phyloP scores from a whole-genome alignment of 2,113 vertebrate species.

The Globicephala melas region DNA sequence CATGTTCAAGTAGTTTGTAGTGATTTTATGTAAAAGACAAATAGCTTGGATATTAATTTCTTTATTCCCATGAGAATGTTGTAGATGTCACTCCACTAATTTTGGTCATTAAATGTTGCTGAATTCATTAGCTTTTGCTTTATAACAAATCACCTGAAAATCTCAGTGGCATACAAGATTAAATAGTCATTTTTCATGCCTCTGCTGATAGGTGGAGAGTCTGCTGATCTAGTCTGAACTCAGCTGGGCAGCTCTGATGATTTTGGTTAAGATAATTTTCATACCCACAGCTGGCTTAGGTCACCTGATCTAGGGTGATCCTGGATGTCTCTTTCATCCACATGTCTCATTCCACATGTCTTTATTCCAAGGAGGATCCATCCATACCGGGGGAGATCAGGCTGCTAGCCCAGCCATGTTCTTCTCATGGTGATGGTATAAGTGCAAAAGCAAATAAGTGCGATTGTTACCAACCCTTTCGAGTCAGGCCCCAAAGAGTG shows the following conservation, averaged over 20 bases:
- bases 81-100: not conserved
- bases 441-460: not conserved
- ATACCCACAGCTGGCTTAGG: not conserved
- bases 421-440: not conserved
- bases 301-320: not conserved
- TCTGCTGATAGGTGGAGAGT: not conserved
- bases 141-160: not conserved
- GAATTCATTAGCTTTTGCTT: not conserved
- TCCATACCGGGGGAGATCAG: not conserved
- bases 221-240: not conserved
- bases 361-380: not conserved
- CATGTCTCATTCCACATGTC: not conserved
- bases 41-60: not conserved
- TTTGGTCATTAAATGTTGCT: constrained; percentile 19
- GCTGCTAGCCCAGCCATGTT: not conserved
- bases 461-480: not conserved
- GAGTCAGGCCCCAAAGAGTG: not conserved
- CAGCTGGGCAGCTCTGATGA: not conserved
- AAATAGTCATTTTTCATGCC: not conserved
- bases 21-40: not conserved
- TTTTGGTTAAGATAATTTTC: not conserved
- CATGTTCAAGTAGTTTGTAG: not conserved
- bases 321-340: not conserved
- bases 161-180: not conserved
- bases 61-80: not conserved